Percentiles rank a stretch among this genome's conserved stretches.
These are phyloP conservation scores for Cyclopterus lumpus DNA, from an alignment of 2,797 vertebrate species.

Conservation along the genomic window DNA sequence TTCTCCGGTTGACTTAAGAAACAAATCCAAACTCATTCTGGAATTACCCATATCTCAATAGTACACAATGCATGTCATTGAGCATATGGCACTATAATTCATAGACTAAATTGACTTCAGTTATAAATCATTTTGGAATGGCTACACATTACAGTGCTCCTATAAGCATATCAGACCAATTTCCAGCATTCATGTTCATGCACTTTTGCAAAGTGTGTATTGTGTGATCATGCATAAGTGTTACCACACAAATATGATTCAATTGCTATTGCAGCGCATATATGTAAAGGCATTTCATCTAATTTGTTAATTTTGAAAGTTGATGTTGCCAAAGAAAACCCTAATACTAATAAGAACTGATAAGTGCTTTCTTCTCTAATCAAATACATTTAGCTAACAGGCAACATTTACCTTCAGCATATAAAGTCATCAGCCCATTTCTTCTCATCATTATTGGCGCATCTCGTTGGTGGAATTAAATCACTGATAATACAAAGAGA, in stretches of 20 bases:
- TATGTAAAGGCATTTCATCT: slow-evolving; percentile 20
- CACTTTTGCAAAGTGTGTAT: slow-evolving; percentile 69
- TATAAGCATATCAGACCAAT: slow-evolving; percentile 80
- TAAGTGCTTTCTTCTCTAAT: slow-evolving; percentile 16
- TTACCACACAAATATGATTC: slow-evolving; percentile 52
- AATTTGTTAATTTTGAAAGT: slow-evolving; percentile 28
- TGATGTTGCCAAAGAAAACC: slow-evolving; percentile 19
- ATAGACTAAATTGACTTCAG: slow-evolving; percentile 50
- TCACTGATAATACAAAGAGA: slow-evolving; percentile 52
- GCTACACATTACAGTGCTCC: slow-evolving; percentile 65
- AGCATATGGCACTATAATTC: slow-evolving; percentile 56
- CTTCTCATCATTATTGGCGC: slow-evolving; percentile 50
- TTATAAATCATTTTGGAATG: slow-evolving; percentile 70
- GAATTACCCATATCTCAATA: slow-evolving; percentile 72
- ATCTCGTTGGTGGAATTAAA: slow-evolving; percentile 54
- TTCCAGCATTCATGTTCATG: slow-evolving; percentile 80
- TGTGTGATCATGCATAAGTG: slow-evolving; percentile 67
- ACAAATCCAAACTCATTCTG: slow-evolving; percentile 76
- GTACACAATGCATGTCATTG: slow-evolving; percentile 75
- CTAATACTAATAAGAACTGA: not conserved
- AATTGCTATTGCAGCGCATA: slow-evolving; percentile 46
- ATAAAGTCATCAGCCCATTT: slow-evolving; percentile 47
- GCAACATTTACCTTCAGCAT: slow-evolving; percentile 48
- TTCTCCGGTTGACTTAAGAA: slow-evolving; percentile 64
- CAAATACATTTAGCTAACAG: slow-evolving; percentile 19